Conservation (phyloP, 2,888 invertebrate genomes). For the Lasius fuliginosus region DNA sequence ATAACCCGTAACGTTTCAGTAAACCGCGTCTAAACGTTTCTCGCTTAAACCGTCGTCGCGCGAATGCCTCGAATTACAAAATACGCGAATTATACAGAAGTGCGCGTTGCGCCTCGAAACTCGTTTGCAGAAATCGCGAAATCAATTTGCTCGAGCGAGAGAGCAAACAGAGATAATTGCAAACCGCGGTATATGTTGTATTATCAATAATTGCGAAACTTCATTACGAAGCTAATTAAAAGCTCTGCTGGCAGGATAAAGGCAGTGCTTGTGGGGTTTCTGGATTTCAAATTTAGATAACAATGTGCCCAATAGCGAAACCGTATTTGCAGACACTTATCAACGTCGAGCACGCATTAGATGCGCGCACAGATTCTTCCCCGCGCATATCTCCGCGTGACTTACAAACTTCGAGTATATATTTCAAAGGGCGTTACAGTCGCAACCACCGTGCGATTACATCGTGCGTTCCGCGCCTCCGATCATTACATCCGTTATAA, state of each 20-base stretch:
- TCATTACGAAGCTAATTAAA: slow-evolving; percentile 45
- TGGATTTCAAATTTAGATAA: slow-evolving; percentile 59
- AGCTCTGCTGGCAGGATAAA: not conserved
- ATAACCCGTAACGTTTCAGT: slow-evolving; percentile 26
- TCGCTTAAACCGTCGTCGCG: slow-evolving; percentile 6
- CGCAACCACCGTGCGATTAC: slow-evolving; percentile 65
- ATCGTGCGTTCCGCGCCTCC: slow-evolving; percentile 58
- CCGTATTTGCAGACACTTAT: slow-evolving; percentile 58
- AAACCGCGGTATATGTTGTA: slow-evolving; percentile 13
- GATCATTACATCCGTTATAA: slow-evolving; percentile 72
- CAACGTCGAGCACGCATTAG: slow-evolving; percentile 51
- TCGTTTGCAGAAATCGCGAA: slow-evolving; percentile 10
- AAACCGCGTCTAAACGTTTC: slow-evolving; percentile 12
- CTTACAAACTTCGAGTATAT: slow-evolving; percentile 71
- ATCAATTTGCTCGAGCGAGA: slow-evolving; percentile 40
- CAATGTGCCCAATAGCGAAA: slow-evolving; percentile 61
- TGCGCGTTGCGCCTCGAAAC: not conserved
- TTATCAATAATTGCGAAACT: slow-evolving; percentile 54
- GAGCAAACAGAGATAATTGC: slow-evolving; percentile 32
- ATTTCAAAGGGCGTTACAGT: slow-evolving; percentile 71
- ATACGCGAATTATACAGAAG: not conserved
- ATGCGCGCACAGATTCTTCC: not conserved
- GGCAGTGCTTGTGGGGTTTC: slow-evolving; percentile 15
- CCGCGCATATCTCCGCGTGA: slow-evolving; percentile 58
- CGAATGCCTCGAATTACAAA: slow-evolving; percentile 27